phyloP scores from a whole-genome alignment of 2,797 vertebrate species.

The Anniella stebbinsi region DNA sequence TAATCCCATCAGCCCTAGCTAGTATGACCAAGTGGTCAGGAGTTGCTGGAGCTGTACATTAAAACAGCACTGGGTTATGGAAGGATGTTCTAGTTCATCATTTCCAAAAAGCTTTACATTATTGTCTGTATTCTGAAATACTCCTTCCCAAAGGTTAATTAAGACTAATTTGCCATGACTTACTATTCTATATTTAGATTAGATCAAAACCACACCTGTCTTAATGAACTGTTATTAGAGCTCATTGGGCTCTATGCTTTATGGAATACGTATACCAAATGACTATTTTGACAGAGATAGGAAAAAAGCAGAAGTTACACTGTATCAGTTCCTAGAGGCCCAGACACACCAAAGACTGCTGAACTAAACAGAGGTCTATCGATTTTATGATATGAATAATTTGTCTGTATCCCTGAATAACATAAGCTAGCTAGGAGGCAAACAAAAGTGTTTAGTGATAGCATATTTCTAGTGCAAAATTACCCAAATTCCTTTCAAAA shows the following conservation, averaged over 20 bases:
- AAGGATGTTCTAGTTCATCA: neutral
- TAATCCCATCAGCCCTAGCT: too few relatives aligned
- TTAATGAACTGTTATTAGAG: constrained; percentile 50
- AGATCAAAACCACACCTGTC: constrained; percentile 48
- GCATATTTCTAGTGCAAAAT: constrained; percentile 2
- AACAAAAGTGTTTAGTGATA: neutral
- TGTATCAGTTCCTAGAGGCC: constrained; percentile 37
- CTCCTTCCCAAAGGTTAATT: neutral
- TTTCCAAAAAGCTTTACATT: constrained; percentile 20
- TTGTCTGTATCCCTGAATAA: neutral
- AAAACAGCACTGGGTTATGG: too few relatives aligned
- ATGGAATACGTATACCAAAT: constrained; percentile 30
- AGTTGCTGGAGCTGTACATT: too few relatives aligned
- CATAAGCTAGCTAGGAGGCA: constrained; percentile 39
- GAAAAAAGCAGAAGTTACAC: constrained; percentile 37
- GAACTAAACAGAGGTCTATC: neutral
- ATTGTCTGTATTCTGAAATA: constrained; percentile 35
- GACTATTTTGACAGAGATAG: constrained; percentile 31
- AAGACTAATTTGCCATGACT: constrained; percentile 28
- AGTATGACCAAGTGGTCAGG: too few relatives aligned
- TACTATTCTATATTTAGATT: constrained; percentile 45
- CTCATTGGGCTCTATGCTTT: constrained; percentile 52
- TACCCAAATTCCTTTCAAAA: neutral
- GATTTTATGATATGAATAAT: neutral
- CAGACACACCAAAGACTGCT: neutral